Conservation (phyloP, 1,140 invertebrate species). For the Ceratosolen solmsi region DNA sequence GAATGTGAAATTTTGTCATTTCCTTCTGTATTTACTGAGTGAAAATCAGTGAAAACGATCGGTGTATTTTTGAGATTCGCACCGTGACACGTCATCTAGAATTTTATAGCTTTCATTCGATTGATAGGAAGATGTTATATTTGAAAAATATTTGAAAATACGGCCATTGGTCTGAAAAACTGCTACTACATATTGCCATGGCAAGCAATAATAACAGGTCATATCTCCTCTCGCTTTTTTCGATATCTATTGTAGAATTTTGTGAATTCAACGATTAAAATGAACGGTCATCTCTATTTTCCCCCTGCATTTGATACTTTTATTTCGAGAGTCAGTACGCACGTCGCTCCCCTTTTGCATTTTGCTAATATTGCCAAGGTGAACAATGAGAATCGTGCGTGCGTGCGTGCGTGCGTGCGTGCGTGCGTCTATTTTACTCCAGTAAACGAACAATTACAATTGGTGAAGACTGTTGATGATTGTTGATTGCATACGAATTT, state of each 20-base stretch:
- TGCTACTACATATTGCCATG: too few species aligned
- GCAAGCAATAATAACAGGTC: too few species aligned
- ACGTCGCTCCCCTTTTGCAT: not conserved
- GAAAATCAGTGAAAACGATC: not conserved
- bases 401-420: not conserved
- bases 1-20: not conserved
- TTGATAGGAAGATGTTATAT: not conserved
- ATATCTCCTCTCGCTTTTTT: not conserved
- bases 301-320: slow-evolving; percentile 31
- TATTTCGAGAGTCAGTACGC: slow-evolving; percentile 8
- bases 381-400: slow-evolving; percentile 22
- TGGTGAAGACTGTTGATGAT: slow-evolving; percentile 32
- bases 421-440: not conserved
- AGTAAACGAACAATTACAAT: not conserved
- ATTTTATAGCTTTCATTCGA: not conserved
- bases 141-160: not conserved
- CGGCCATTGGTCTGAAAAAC: too few species aligned
- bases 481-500: not conserved
- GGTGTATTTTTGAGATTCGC: not conserved
- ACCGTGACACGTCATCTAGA: not conserved
- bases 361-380: not conserved
- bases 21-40: not conserved
- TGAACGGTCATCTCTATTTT: not conserved
- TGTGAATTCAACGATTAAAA: not conserved
- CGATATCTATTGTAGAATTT: not conserved